Evolutionary conservation across 1,140 invertebrate genomes (phyloP).

Genomic region (Macrobrachium nipponense): DNA sequence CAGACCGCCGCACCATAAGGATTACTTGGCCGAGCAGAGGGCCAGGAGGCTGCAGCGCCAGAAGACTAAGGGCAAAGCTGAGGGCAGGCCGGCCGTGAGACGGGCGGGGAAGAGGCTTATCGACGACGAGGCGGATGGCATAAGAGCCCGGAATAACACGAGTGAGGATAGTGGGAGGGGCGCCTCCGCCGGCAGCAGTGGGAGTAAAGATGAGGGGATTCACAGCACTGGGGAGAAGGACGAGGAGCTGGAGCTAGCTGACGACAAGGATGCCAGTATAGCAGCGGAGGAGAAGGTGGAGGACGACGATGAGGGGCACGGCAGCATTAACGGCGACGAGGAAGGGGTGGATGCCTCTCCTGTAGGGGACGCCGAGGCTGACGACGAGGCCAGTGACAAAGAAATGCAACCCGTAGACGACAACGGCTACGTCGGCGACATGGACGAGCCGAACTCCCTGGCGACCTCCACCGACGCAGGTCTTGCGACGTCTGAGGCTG

Average conservation of each 20-base stretch:
- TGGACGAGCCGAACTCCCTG: no score
- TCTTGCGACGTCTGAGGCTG: neutral
- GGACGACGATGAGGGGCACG: neutral
- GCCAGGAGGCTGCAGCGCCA: neutral
- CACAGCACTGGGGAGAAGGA: conserved; percentile 7
- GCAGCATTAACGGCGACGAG: neutral
- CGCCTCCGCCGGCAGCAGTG: neutral
- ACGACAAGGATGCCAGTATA: neutral
- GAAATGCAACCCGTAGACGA: no score
- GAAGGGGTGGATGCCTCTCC: no score
- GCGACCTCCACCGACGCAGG: neutral
- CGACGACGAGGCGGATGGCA: neutral
- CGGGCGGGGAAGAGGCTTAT: neutral
- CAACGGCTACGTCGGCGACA: no score
- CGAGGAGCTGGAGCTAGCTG: neutral
- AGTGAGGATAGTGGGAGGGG: neutral
- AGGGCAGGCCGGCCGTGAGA: neutral
- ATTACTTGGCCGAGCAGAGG: neutral
- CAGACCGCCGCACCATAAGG: conserved; percentile 1
- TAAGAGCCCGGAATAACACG: no score
- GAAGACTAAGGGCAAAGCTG: neutral
- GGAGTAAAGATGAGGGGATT: conserved; percentile 4
- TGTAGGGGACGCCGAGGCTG: neutral
- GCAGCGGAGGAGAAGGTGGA: neutral
- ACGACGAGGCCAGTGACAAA: neutral